Evolutionary conservation across 2,113 vertebrate genomes (phyloP).

Genomic region (Lagopus leucura): DNA sequence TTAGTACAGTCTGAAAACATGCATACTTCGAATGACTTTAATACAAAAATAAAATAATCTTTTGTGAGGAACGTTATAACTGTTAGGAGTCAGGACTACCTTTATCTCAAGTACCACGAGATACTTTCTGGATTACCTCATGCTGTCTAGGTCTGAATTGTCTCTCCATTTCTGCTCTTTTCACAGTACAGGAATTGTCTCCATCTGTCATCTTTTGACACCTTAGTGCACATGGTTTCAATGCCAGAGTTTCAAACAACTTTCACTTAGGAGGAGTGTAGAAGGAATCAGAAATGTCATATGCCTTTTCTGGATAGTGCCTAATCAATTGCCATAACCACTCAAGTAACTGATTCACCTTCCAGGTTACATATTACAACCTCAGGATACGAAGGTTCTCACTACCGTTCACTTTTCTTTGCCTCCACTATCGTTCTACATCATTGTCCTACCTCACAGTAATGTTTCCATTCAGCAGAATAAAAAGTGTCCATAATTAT

Average conservation of each 20-base stretch:
- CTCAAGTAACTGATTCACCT: not conserved
- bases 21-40: not conserved
- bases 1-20: not conserved
- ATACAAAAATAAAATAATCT: slow-evolving; percentile 53
- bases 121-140: not conserved
- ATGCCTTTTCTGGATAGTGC: not conserved
- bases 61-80: not conserved
- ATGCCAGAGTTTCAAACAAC: not conserved
- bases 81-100: not conserved
- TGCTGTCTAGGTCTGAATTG: not conserved
- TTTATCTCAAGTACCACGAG: not conserved
- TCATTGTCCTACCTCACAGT: not conserved
- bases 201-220: not conserved
- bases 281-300: not conserved
- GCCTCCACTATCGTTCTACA: not conserved
- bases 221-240: not conserved
- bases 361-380: not conserved
- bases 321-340: not conserved
- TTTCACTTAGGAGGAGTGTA: not conserved
- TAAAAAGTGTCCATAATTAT: not conserved
- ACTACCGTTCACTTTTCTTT: not conserved
- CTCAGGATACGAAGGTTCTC: not conserved
- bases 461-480: not conserved
- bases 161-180: not conserved
- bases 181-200: not conserved